These are phyloP conservation scores for Drosophila eohydei DNA, from an alignment of 2,888 invertebrate species.

Conservation along the genomic window DNA sequence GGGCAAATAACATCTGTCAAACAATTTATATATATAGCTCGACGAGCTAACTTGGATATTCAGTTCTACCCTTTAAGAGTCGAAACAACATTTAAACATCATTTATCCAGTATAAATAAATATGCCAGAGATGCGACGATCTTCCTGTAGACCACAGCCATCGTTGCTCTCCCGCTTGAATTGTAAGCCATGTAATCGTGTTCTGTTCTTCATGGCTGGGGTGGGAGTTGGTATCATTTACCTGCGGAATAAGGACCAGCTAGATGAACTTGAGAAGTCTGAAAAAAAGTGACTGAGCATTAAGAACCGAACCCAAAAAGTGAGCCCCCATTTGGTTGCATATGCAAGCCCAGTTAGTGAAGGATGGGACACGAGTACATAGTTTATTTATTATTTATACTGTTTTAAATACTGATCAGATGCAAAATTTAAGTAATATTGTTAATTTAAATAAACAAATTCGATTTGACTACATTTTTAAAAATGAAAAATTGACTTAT, in stretches of 20 bases:
- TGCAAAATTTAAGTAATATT: background rate
- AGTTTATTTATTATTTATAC: background rate
- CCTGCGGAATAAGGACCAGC: constrained; percentile 23
- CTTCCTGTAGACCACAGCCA: constrained; percentile 38
- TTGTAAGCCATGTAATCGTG: constrained; percentile 57
- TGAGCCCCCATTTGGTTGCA: background rate
- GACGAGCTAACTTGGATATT: background rate
- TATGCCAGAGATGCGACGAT: constrained; percentile 23
- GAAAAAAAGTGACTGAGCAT: background rate
- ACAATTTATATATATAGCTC: background rate
- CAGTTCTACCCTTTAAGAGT: constrained; percentile 7
- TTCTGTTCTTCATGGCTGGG: constrained; percentile 58
- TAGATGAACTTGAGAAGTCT: background rate
- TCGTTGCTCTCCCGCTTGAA: constrained; percentile 57
- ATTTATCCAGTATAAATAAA: constrained; percentile 4
- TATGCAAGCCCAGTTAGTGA: background rate
- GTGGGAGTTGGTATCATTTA: constrained; percentile 41
- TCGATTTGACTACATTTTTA: too few relatives aligned
- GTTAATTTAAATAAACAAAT: too few relatives aligned
- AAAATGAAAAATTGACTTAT: too few relatives aligned
- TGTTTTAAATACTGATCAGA: background rate
- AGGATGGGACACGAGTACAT: constrained; percentile 2
- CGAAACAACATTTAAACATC: constrained; percentile 6
- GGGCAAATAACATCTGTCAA: constrained; percentile 9
- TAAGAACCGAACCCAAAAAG: background rate